These are phyloP conservation scores for Pedionomus torquatus DNA, from an alignment of 2,113 vertebrate species.

Conservation along the genomic window DNA sequence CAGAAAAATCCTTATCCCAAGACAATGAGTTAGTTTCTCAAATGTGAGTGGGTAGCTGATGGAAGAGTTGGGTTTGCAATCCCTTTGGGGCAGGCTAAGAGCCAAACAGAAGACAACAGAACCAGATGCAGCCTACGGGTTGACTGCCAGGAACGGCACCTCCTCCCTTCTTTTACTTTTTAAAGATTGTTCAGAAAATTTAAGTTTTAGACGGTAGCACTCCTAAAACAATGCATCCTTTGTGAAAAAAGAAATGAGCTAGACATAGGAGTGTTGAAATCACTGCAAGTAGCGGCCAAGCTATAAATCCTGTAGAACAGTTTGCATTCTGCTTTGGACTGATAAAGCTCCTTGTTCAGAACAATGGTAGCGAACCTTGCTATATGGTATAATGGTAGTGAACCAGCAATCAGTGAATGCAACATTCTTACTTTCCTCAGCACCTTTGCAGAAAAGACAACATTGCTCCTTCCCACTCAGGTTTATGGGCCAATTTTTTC, in stretches of 20 bases:
- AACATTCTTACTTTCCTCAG: not conserved
- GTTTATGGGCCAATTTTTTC: not conserved
- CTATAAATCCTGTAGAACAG: not conserved
- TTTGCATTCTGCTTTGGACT: not conserved
- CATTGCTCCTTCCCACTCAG: not conserved
- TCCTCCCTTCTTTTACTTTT: not conserved
- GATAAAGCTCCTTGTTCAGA: not conserved
- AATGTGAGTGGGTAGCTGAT: not conserved
- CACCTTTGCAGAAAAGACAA: not conserved
- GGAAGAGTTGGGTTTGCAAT: not conserved
- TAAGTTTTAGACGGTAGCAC: not conserved
- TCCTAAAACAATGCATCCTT: not conserved
- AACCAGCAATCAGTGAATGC: not conserved
- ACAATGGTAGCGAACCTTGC: not conserved
- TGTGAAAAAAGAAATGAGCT: not conserved
- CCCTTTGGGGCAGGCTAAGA: not conserved
- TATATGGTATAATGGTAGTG: no score
- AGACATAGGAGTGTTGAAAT: not conserved
- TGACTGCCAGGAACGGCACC: not conserved
- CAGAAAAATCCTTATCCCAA: not conserved
- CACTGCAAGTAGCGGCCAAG: not conserved
- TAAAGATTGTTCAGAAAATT: not conserved
- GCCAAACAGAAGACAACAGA: slow-evolving; percentile 35
- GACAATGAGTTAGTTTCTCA: slow-evolving; percentile 2
- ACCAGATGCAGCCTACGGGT: not conserved